Conservation (phyloP, 2,888 invertebrate species). For the Phengaris arion region DNA sequence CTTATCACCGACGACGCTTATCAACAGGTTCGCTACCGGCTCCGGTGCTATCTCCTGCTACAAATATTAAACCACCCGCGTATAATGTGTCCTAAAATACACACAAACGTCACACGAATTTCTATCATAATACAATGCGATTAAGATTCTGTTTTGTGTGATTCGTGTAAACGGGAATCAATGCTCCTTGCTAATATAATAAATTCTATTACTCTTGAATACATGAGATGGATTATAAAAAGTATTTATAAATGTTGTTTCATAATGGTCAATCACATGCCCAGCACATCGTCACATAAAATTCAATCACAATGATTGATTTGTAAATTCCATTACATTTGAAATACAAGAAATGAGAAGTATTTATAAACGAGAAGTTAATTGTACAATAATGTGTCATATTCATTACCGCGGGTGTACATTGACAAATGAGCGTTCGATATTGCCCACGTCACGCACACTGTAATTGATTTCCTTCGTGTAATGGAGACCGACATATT, state of each 20-base stretch:
- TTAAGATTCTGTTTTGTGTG: slow-evolving; percentile 37
- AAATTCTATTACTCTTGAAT: not conserved
- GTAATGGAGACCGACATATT: slow-evolving; percentile 45
- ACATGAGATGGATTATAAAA: not conserved
- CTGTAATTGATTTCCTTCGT: slow-evolving; percentile 57
- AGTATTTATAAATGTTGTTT: too few species aligned
- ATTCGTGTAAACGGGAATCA: slow-evolving; percentile 65
- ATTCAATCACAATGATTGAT: not conserved
- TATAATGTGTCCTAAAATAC: slow-evolving; percentile 47
- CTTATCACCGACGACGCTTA: slow-evolving; percentile 77
- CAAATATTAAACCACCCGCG: slow-evolving; percentile 62
- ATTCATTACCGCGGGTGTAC: slow-evolving; percentile 58
- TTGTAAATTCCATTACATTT: not conserved
- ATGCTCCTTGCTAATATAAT: slow-evolving; percentile 46
- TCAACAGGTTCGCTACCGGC: slow-evolving; percentile 76
- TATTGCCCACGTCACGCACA: slow-evolving; percentile 60
- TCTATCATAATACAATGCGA: slow-evolving; percentile 38
- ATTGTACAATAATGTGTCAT: slow-evolving; percentile 45
- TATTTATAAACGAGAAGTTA: slow-evolving; percentile 34
- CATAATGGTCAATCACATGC: not conserved
- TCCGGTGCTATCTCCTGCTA: slow-evolving; percentile 76
- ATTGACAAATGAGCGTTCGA: slow-evolving; percentile 63
- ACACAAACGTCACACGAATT: slow-evolving; percentile 37
- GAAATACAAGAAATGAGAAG: not conserved
- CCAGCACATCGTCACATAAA: not conserved